Conservation (phyloP, 64 coral and sea anemone species). For the Anthopleura sola region DNA sequence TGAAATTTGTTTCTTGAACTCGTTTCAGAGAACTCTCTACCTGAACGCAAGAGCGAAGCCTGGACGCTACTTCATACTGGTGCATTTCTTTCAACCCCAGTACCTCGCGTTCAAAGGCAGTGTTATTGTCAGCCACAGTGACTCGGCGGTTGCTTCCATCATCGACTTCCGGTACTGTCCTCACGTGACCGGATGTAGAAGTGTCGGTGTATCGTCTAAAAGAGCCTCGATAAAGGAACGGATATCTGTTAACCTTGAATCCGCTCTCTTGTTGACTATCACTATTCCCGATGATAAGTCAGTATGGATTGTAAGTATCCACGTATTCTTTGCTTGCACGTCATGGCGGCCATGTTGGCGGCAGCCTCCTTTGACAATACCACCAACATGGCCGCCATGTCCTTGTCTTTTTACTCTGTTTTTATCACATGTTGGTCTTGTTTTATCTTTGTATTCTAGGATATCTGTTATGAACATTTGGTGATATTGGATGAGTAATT, state of each 20-base stretch:
- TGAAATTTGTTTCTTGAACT: background rate
- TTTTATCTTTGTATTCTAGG: too few relatives aligned
- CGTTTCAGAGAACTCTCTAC: slow-evolving; percentile 68
- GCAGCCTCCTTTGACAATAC: too few relatives aligned
- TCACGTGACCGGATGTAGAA: slow-evolving; percentile 80
- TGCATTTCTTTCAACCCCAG: slow-evolving; percentile 90
- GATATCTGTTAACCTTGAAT: slow-evolving; percentile 54
- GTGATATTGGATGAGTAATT: background rate
- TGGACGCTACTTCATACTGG: slow-evolving; percentile 82
- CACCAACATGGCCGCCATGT: too few relatives aligned
- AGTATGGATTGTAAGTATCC: slow-evolving; percentile 96
- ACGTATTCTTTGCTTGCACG: background rate
- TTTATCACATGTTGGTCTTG: too few relatives aligned
- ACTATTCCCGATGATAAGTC: slow-evolving; percentile 69
- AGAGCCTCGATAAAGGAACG: slow-evolving; percentile 59
- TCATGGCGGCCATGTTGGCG: too few relatives aligned
- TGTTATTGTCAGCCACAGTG: slow-evolving; percentile 68
- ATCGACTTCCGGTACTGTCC: slow-evolving; percentile 75
- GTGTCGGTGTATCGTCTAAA: slow-evolving; percentile 31
- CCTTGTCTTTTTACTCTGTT: too few relatives aligned
- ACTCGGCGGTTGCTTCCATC: slow-evolving; percentile 49
- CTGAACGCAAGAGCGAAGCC: slow-evolving; percentile 43
- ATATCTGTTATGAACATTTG: background rate
- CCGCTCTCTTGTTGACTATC: slow-evolving; percentile 62
- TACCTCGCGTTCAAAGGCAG: slow-evolving; percentile 70